phyloP scores from a whole-genome alignment of 2,797 vertebrate genomes.

The Tiaroga cobitis region DNA sequence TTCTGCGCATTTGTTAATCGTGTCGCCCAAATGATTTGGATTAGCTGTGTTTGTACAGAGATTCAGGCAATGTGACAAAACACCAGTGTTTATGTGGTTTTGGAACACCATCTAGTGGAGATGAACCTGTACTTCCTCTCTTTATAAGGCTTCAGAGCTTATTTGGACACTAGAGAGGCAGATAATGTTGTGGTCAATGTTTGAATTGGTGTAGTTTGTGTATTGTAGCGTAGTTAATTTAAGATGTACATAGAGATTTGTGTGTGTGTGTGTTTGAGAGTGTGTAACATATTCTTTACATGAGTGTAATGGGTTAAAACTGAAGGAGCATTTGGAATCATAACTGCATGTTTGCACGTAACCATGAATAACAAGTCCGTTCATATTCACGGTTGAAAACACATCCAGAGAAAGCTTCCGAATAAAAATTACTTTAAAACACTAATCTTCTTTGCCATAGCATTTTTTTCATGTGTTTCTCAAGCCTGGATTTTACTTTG shows the following conservation, averaged over 20 bases:
- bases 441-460: constrained; percentile 27
- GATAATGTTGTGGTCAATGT: constrained; percentile 3
- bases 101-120: constrained; percentile 44
- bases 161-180: constrained; percentile 24
- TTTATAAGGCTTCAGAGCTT: constrained; percentile 26
- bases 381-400: constrained; percentile 39
- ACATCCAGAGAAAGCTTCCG: constrained; percentile 45
- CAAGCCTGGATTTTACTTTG: constrained; percentile 37
- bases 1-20: constrained; percentile 2
- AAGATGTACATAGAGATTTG: not conserved
- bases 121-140: constrained; percentile 14
- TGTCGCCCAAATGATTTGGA: not conserved
- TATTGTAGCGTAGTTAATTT: constrained; percentile 31
- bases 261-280: not conserved
- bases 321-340: constrained; percentile 34
- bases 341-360: constrained; percentile 37
- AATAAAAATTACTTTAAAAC: constrained; percentile 62
- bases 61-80: not conserved
- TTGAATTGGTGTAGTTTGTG: constrained; percentile 2
- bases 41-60: not conserved
- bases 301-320: constrained; percentile 26
- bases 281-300: not conserved
- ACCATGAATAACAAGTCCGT: constrained; percentile 45
- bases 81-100: not conserved
- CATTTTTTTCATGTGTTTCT: constrained; percentile 32